Conservation (phyloP, 2,113 vertebrate genomes). For the Thomomys bottae region DNA sequence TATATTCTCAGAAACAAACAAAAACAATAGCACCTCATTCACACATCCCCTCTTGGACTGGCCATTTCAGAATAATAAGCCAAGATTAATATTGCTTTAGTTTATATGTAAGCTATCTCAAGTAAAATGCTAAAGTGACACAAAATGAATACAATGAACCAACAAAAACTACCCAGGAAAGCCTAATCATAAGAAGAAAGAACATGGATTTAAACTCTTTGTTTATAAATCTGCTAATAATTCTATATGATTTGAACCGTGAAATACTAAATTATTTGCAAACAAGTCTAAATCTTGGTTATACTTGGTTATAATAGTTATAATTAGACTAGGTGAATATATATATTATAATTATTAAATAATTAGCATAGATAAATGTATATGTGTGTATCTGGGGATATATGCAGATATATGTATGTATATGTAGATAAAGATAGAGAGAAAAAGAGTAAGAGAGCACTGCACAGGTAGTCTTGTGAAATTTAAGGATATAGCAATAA, state of each 20-base stretch:
- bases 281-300: conserved; percentile 6
- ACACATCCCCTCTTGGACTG: neutral
- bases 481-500: neutral
- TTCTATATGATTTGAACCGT: neutral
- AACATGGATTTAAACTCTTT: neutral
- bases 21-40: neutral
- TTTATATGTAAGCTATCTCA: neutral
- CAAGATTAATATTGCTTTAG: neutral
- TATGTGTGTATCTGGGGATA: no score
- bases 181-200: neutral
- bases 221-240: conserved; percentile 17
- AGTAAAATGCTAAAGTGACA: neutral
- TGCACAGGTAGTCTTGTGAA: neutral
- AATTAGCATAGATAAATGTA: no score
- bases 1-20: neutral
- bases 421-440: no score
- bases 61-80: neutral
- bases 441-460: no score
- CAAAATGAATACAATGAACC: neutral
- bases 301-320: no score
- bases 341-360: no score
- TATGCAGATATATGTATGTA: no score
- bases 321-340: neutral
- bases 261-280: neutral
- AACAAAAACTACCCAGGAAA: neutral